These are phyloP conservation scores for Syngnathus rostellatus DNA, from an alignment of 2,797 vertebrate species.

Conservation along the genomic window DNA sequence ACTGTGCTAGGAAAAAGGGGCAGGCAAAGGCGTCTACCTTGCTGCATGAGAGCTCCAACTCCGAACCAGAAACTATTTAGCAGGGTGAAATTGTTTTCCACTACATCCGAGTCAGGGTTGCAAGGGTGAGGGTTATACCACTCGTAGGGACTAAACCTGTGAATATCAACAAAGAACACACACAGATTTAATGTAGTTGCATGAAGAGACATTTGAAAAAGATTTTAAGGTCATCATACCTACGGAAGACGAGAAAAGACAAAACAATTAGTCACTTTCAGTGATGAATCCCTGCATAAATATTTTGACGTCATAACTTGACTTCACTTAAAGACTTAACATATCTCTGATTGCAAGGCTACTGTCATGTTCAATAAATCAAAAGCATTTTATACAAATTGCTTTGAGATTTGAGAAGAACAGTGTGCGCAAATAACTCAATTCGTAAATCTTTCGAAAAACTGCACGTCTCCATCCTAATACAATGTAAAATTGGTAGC, in stretches of 20 bases:
- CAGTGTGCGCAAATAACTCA: conserved; percentile 9
- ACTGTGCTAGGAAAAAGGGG: conserved; percentile 65
- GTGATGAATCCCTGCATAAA: not conserved
- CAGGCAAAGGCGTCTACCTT: conserved; percentile 96
- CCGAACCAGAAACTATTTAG: conserved; percentile 99
- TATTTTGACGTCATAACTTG: not conserved
- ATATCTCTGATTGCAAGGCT: not conserved
- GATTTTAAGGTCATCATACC: conserved; percentile 45
- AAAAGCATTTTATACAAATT: conserved; percentile 15
- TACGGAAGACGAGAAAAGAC: conserved; percentile 80
- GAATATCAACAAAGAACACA: conserved; percentile 77
- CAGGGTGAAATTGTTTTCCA: conserved; percentile 99
- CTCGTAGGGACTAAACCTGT: conserved; percentile 98
- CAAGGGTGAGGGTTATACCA: conserved; percentile 99
- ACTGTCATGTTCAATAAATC: not conserved
- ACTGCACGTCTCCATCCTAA: not conserved
- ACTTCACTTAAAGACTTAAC: not conserved
- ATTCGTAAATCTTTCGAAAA: not conserved
- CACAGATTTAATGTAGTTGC: conserved; percentile 43
- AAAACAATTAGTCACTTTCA: conserved; percentile 68
- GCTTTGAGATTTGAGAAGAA: conserved; percentile 8
- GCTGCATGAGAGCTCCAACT: conserved; percentile 99
- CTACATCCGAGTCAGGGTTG: conserved; percentile 98
- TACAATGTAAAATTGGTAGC: conserved; percentile 10
- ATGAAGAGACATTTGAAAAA: conserved; percentile 13